Evolutionary conservation across 2,113 vertebrate genomes (phyloP).

Genomic region (Sminthopsis crassicaudata): DNA sequence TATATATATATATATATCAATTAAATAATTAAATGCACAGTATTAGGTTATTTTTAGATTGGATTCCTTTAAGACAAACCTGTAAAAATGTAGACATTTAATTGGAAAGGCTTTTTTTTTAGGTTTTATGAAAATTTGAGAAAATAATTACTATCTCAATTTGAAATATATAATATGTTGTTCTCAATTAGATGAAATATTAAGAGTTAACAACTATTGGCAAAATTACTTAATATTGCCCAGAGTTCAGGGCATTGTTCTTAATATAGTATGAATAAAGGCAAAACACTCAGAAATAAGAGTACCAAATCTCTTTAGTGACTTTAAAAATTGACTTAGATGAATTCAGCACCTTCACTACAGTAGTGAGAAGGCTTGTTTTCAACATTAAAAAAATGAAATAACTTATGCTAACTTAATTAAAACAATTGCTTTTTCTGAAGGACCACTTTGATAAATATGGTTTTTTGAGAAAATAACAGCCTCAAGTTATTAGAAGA

Average conservation of each 20-base stretch:
- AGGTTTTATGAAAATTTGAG: slow-evolving; percentile 37
- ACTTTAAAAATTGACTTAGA: slow-evolving; percentile 20
- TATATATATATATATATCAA: not conserved
- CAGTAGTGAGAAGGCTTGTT: slow-evolving; percentile 13
- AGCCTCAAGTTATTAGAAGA: not conserved
- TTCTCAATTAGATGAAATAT: slow-evolving; percentile 68
- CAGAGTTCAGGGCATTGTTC: slow-evolving; percentile 49
- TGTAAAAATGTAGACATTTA: slow-evolving; percentile 21
- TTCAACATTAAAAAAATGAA: slow-evolving; percentile 22
- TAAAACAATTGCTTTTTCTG: slow-evolving; percentile 45
- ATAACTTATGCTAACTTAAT: slow-evolving; percentile 40
- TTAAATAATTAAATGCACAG: not conserved
- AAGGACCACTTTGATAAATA: slow-evolving; percentile 43
- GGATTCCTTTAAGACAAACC: not conserved
- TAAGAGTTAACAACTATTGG: slow-evolving; percentile 67
- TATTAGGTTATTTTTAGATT: not conserved
- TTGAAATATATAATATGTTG: slow-evolving; percentile 45
- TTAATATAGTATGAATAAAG: slow-evolving; percentile 65
- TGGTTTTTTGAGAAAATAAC: slow-evolving; percentile 37
- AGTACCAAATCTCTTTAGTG: slow-evolving; percentile 48
- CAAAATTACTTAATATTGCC: not conserved
- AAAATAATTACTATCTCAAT: slow-evolving; percentile 57
- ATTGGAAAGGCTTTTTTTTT: slow-evolving; percentile 16
- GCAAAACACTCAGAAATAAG: slow-evolving; percentile 29
- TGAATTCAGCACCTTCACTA: not conserved